phyloP scores from a whole-genome alignment of 1,140 invertebrate species.

The Drosophila punjabiensis region DNA sequence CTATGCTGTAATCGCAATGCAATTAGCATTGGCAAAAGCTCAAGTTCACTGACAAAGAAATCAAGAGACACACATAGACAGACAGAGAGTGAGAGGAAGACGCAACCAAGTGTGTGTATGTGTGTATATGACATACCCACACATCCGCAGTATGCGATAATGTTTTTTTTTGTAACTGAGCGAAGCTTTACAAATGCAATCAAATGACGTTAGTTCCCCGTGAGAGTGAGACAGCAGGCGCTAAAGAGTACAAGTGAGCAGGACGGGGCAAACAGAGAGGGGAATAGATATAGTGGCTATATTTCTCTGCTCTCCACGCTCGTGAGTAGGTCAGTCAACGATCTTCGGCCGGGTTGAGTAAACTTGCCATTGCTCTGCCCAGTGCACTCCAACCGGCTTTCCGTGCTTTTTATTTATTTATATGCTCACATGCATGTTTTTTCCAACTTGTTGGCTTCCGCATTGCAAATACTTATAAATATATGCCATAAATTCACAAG shows the following conservation, averaged over 20 bases:
- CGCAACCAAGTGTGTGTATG: slow-evolving; percentile 2
- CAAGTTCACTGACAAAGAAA: slow-evolving; percentile 83
- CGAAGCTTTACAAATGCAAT: slow-evolving; percentile 83
- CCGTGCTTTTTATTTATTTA: slow-evolving; percentile 44
- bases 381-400: slow-evolving; percentile 67
- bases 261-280: slow-evolving; percentile 15
- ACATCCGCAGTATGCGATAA: slow-evolving; percentile 62
- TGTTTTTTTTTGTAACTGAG: slow-evolving; percentile 63
- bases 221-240: slow-evolving; percentile 10
- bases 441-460: slow-evolving; percentile 51
- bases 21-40: slow-evolving; percentile 79
- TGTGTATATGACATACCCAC: slow-evolving; percentile 11
- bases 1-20: slow-evolving; percentile 83
- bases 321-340: slow-evolving; percentile 80
- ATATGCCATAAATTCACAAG: neutral
- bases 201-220: slow-evolving; percentile 76
- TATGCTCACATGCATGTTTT: slow-evolving; percentile 25
- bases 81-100: neutral
- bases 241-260: slow-evolving; percentile 16
- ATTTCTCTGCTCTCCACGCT: slow-evolving; percentile 5
- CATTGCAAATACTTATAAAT: slow-evolving; percentile 56
- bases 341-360: slow-evolving; percentile 65
- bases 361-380: slow-evolving; percentile 44
- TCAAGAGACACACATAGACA: slow-evolving; percentile 54
- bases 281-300: slow-evolving; percentile 20